These are phyloP conservation scores for Hypena proboscidalis DNA, from an alignment of 2,888 invertebrate species.

Conservation along the genomic window DNA sequence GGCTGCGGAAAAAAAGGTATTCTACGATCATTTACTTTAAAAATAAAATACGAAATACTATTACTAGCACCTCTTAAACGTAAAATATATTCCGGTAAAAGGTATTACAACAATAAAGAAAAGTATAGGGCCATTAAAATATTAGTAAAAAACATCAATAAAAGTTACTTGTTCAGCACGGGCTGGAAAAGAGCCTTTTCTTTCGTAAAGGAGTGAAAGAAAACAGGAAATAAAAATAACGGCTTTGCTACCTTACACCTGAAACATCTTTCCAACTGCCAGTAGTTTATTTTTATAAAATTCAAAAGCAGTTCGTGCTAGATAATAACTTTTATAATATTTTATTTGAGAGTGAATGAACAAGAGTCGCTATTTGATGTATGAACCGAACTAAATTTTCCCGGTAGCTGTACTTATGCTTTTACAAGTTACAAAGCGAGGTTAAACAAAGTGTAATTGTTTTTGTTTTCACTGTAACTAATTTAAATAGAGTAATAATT, in stretches of 20 bases:
- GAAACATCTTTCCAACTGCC: slow-evolving; percentile 25
- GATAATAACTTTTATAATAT: slow-evolving; percentile 30
- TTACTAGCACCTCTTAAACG: too few relatives aligned
- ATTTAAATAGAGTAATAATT: slow-evolving; percentile 11
- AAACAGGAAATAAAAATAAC: slow-evolving; percentile 20
- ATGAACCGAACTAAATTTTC: slow-evolving; percentile 8
- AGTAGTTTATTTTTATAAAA: slow-evolving; percentile 31
- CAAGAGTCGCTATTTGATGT: slow-evolving; percentile 12
- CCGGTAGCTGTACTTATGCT: slow-evolving; percentile 7
- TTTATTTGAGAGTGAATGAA: slow-evolving; percentile 22
- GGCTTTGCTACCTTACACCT: slow-evolving; percentile 17
- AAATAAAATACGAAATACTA: too few relatives aligned
- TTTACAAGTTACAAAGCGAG: background rate
- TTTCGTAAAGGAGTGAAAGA: slow-evolving; percentile 30
- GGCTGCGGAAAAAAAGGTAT: too few relatives aligned
- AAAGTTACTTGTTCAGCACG: slow-evolving; percentile 14
- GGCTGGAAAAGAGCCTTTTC: slow-evolving; percentile 17
- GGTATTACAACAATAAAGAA: background rate
- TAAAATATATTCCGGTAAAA: background rate
- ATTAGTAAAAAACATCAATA: slow-evolving; percentile 18
- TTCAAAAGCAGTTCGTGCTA: slow-evolving; percentile 24
- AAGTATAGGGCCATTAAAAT: slow-evolving; percentile 11
- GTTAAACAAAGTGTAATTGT: background rate
- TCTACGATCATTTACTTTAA: too few relatives aligned
- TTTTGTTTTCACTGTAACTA: slow-evolving; percentile 7